Conservation (phyloP, 2,888 invertebrate genomes). For the Brachylomia viminalis region DNA sequence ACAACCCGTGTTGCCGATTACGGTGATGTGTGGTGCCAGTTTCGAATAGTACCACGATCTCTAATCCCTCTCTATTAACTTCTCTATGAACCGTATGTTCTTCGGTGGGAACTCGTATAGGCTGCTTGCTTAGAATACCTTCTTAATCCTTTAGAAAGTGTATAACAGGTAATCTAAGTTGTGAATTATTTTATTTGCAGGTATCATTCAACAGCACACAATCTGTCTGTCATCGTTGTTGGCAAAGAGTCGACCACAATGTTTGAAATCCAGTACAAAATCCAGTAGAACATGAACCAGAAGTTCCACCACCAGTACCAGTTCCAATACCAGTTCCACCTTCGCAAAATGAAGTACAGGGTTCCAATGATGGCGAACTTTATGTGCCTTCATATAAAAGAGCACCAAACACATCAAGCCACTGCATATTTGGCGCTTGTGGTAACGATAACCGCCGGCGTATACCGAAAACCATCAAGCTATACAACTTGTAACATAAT, state of each 20-base stretch:
- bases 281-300: slow-evolving; percentile 27
- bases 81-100: background rate
- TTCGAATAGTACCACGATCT: slow-evolving; percentile 26
- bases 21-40: slow-evolving; percentile 27
- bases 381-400: slow-evolving; percentile 34
- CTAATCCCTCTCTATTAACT: slow-evolving; percentile 26
- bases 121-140: slow-evolving; percentile 26
- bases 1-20: slow-evolving; percentile 26
- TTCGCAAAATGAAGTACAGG: slow-evolving; percentile 28
- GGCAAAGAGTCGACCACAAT: slow-evolving; percentile 19
- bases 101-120: slow-evolving; percentile 26
- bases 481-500: too few species aligned
- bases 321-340: slow-evolving; percentile 8
- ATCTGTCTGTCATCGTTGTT: slow-evolving; percentile 29
- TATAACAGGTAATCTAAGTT: slow-evolving; percentile 29
- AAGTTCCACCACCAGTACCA: slow-evolving; percentile 21
- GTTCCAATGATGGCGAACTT: slow-evolving; percentile 27
- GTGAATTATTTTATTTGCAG: slow-evolving; percentile 26
- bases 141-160: slow-evolving; percentile 30
- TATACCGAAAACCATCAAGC: slow-evolving; percentile 31
- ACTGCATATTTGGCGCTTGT: slow-evolving; percentile 31
- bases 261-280: slow-evolving; percentile 23
- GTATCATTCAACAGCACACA: slow-evolving; percentile 28
- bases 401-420: slow-evolving; percentile 38
- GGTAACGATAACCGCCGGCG: slow-evolving; percentile 23